Evolutionary conservation across 2,888 invertebrate genomes (phyloP).

Genomic region (Plutella xylostella): DNA sequence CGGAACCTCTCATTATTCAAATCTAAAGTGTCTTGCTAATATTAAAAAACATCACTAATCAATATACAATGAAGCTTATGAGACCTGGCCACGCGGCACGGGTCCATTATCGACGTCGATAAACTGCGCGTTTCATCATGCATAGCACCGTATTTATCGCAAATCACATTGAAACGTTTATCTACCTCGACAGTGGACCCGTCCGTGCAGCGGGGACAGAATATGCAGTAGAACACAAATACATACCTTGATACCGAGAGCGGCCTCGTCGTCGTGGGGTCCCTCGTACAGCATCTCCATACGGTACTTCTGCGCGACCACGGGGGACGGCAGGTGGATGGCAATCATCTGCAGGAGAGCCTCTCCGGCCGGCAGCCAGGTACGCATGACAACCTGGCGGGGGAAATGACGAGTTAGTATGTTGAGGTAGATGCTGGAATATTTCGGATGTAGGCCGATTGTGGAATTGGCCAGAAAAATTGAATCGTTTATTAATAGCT

Average conservation of each 20-base stretch:
- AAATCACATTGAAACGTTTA: no score
- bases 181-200: no score
- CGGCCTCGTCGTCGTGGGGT: constrained; percentile 95
- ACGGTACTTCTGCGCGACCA: constrained; percentile 98
- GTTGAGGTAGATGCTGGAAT: not conserved
- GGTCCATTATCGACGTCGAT: no score
- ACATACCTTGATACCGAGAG: constrained; percentile 84
- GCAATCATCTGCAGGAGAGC: constrained; percentile 99
- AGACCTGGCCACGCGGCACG: no score
- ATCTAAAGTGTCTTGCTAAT: no score
- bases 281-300: constrained; percentile 99
- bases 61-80: no score
- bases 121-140: no score
- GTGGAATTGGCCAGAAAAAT: not conserved
- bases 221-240: no score
- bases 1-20: no score
- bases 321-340: constrained; percentile 99
- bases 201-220: no score
- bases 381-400: constrained; percentile 94
- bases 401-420: constrained; percentile 2
- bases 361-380: constrained; percentile 99
- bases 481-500: not conserved
- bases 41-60: no score
- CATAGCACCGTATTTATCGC: no score
- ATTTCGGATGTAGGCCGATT: not conserved